Conservation (phyloP, 2,797 vertebrate genomes). For the Premnoplex brunnescens region DNA sequence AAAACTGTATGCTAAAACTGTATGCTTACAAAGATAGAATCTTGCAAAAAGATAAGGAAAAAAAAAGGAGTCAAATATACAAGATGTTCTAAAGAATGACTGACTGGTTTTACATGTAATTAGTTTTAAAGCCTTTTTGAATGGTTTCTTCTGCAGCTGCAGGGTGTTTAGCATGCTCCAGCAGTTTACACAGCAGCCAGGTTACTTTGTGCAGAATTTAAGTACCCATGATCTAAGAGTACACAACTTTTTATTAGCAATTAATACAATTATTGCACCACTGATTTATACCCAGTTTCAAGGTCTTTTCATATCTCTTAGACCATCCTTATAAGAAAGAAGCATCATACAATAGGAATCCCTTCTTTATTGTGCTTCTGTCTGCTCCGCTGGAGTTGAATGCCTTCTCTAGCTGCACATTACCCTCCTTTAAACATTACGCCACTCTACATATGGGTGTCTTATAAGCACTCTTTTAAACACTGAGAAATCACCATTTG, state of each 20-base stretch:
- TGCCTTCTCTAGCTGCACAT: neutral
- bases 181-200: neutral
- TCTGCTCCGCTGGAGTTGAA: neutral
- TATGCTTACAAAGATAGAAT: neutral
- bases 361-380: neutral
- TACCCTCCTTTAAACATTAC: neutral
- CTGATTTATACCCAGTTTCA: neutral
- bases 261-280: neutral
- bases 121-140: neutral
- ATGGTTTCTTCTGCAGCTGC: neutral
- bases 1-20: neutral
- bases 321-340: neutral
- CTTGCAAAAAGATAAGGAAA: neutral
- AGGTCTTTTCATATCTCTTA: neutral
- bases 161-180: neutral
- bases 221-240: neutral
- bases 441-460: neutral
- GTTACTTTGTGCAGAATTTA: neutral
- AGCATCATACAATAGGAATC: neutral
- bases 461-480: neutral
- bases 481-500: neutral
- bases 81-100: neutral
- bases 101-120: neutral
- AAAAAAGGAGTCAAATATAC: neutral
- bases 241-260: neutral